A percentile compares a stretch with the other conserved stretches of the same genome.
Evolutionary conservation across 1,140 invertebrate species (phyloP).

Genomic region (Diorhabda elongata): DNA sequence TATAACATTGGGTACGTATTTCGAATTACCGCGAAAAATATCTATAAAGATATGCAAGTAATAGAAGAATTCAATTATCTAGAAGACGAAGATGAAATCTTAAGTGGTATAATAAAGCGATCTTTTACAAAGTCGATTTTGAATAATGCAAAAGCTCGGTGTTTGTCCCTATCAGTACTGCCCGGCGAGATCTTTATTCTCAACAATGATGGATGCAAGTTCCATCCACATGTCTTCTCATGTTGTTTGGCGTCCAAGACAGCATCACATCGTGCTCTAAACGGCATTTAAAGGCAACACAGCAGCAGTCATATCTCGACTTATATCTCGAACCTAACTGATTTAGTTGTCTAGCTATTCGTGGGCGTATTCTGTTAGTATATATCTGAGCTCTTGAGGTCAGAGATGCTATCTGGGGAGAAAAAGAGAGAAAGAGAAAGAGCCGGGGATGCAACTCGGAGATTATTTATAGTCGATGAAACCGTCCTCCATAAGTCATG

Average conservation of each 20-base stretch:
- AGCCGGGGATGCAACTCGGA: constrained; percentile 27
- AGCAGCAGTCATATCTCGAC: constrained; percentile 23
- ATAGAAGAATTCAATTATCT: neutral
- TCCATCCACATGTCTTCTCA: constrained; percentile 11
- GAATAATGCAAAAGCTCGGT: neutral
- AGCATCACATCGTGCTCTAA: constrained; percentile 29
- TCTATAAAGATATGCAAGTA: neutral
- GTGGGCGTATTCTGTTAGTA: constrained; percentile 42
- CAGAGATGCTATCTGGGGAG: constrained; percentile 32
- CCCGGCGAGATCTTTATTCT: constrained; percentile 2
- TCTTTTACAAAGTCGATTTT: neutral
- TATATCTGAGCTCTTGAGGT: constrained; percentile 25
- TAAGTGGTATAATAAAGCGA: neutral
- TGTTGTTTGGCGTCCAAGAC: constrained; percentile 28
- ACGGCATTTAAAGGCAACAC: constrained; percentile 31
- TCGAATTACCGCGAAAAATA: neutral
- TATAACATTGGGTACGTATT: too few species aligned
- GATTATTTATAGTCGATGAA: constrained; percentile 42
- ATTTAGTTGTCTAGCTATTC: constrained; percentile 43
- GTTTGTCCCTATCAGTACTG: neutral
- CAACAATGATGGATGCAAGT: constrained; percentile 9
- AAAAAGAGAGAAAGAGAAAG: neutral
- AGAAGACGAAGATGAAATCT: neutral
- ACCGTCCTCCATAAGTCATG: constrained; percentile 43
- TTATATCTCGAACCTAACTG: constrained; percentile 38